Conservation (phyloP, 2,888 invertebrate genomes). For the Eulithis prunata region DNA sequence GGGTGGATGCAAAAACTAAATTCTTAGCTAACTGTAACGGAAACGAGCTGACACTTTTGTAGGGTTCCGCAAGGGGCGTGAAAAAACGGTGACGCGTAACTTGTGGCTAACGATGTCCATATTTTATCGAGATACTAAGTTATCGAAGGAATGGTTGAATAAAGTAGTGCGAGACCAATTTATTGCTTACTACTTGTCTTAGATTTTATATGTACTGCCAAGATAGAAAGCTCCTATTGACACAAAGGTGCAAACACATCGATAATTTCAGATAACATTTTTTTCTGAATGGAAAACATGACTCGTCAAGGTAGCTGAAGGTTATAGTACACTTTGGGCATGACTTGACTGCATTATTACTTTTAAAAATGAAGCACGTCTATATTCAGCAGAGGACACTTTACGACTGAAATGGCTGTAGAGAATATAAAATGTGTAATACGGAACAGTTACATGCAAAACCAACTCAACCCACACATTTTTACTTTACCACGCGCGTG, state of each 20-base stretch:
- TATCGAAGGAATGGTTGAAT: slow-evolving; percentile 5
- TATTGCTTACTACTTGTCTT: slow-evolving; percentile 3
- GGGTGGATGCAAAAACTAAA: slow-evolving; percentile 49
- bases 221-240: not conserved
- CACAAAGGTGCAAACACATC: not conserved
- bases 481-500: slow-evolving; percentile 46
- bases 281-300: no score
- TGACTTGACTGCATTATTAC: no score
- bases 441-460: slow-evolving; percentile 33
- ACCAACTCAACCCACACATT: slow-evolving; percentile 33
- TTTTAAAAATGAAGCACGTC: no score
- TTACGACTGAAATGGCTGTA: no score
- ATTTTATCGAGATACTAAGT: slow-evolving; percentile 18
- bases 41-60: slow-evolving; percentile 55
- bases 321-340: no score
- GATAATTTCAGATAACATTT: no score
- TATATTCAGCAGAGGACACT: no score
- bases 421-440: no score
- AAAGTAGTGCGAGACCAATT: slow-evolving; percentile 4
- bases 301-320: no score
- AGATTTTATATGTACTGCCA: no score
- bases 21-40: slow-evolving; percentile 59
- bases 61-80: slow-evolving; percentile 39
- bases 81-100: slow-evolving; percentile 22
- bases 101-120: slow-evolving; percentile 26